Conservation (phyloP, 2,797 vertebrate species). For the Enteromius mattozi region DNA sequence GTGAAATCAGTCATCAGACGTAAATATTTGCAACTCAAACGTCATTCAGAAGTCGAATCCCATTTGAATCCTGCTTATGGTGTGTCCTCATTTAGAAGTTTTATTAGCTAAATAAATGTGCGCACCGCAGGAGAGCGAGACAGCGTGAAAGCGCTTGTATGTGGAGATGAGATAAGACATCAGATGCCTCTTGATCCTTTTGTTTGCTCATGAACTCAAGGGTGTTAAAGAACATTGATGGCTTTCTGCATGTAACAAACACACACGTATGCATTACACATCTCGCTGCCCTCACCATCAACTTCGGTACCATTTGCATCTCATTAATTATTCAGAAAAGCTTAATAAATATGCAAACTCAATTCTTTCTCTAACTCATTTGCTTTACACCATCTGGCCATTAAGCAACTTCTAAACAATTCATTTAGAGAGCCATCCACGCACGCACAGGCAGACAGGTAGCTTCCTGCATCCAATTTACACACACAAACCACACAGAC, state of each 20-base stretch:
- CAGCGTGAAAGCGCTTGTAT: background rate
- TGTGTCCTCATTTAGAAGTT: background rate
- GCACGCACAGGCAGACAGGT: conserved; percentile 38
- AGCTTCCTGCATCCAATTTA: conserved; percentile 22
- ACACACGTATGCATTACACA: background rate
- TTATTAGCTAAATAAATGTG: conserved; percentile 6
- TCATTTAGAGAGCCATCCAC: conserved; percentile 40
- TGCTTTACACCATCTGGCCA: conserved; percentile 63
- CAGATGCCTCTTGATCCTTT: conserved; percentile 27
- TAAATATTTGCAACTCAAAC: background rate
- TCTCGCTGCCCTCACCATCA: conserved; percentile 24
- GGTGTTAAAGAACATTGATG: conserved; percentile 1
- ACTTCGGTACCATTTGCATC: conserved; percentile 50
- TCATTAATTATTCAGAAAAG: conserved; percentile 60
- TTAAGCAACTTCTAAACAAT: conserved; percentile 55
- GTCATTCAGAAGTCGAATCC: background rate
- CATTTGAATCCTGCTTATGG: conserved; percentile 2
- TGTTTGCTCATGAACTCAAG: conserved; percentile 39
- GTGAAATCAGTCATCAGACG: background rate
- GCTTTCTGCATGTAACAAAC: conserved; percentile 33
- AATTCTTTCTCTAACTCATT: conserved; percentile 59
- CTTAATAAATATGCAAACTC: conserved; percentile 61
- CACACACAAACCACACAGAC: conserved; percentile 6
- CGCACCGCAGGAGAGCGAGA: background rate
- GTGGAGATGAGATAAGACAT: background rate